Evolutionary conservation across 2,113 vertebrate genomes (phyloP).

Genomic region (Hylia prasina): DNA sequence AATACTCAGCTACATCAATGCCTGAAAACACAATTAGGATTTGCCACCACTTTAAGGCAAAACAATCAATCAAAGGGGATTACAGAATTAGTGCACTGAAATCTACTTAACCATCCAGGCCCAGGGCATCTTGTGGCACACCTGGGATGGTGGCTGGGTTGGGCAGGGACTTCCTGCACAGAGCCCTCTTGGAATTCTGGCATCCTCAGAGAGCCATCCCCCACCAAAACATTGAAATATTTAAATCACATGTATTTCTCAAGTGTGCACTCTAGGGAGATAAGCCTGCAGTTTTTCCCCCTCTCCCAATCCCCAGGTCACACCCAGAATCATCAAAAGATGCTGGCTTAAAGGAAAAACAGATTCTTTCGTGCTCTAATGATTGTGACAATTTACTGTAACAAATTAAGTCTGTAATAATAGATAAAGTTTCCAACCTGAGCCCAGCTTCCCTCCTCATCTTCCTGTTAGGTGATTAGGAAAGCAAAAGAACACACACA

Average conservation of each 20-base stretch:
- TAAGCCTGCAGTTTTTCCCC: not conserved
- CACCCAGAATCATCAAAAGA: not conserved
- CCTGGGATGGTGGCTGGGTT: not conserved
- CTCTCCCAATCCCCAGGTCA: not conserved
- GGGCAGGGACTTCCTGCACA: not conserved
- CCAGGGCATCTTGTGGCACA: not conserved
- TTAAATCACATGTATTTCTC: not conserved
- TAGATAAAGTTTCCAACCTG: slow-evolving; percentile 88
- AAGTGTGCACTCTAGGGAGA: not conserved
- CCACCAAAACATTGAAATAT: not conserved
- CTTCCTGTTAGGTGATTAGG: slow-evolving; percentile 96
- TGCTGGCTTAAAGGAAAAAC: not conserved
- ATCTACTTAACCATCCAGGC: not conserved
- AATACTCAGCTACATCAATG: not conserved
- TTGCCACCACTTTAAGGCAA: not conserved
- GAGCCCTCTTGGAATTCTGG: not conserved
- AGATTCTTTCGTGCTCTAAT: not conserved
- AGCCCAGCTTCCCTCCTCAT: slow-evolving; percentile 99
- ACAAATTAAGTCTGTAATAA: slow-evolving; percentile 56
- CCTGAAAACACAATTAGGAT: slow-evolving; percentile 39
- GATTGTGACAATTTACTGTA: slow-evolving; percentile 11
- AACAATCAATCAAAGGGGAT: slow-evolving; percentile 38
- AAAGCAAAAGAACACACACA: slow-evolving; percentile 80
- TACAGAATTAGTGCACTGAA: not conserved
- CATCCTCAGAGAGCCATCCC: not conserved